A percentile compares a stretch with the other conserved stretches of the same genome.
Evolutionary conservation across 2,888 invertebrate species (phyloP).

Genomic region (Nemapogon koenigi): DNA sequence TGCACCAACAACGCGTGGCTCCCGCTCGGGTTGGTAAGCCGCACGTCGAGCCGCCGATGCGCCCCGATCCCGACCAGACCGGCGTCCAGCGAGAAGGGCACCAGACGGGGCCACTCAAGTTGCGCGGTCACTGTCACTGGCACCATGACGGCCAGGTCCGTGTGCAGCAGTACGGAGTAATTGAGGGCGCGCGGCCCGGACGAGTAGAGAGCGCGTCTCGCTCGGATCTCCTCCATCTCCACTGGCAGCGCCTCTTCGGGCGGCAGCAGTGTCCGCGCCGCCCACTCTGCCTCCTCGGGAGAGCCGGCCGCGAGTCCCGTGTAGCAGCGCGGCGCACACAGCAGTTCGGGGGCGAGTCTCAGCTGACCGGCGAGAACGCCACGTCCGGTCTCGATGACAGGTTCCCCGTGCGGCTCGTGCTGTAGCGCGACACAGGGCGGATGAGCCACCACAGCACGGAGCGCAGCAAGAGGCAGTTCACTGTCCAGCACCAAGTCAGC

Average conservation of each 20-base stretch:
- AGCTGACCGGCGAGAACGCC: constrained; percentile 63
- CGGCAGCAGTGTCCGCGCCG: constrained; percentile 14
- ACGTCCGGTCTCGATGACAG: constrained; percentile 53
- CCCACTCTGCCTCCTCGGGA: constrained; percentile 38
- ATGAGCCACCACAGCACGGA: constrained; percentile 58
- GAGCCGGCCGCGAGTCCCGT: constrained; percentile 72
- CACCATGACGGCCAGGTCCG: constrained; percentile 60
- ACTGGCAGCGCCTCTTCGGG: constrained; percentile 3
- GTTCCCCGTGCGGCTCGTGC: constrained; percentile 28
- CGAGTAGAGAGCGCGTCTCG: constrained; percentile 18
- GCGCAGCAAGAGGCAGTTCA: constrained; percentile 19
- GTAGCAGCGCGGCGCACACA: constrained; percentile 79
- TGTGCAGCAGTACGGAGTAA: constrained; percentile 77
- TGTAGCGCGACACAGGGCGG: constrained; percentile 59
- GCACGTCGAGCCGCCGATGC: constrained; percentile 68
- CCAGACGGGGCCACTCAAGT: constrained; percentile 24
- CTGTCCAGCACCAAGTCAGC: constrained; percentile 80
- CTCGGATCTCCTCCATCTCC: constrained; percentile 16
- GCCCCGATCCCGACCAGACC: constrained; percentile 31
- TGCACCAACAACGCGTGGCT: constrained; percentile 74
- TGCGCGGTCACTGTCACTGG: constrained; percentile 21
- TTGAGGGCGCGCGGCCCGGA: constrained; percentile 57
- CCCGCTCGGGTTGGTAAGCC: constrained; percentile 76
- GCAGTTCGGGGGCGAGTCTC: constrained; percentile 73
- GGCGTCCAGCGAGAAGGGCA: constrained; percentile 13